phyloP scores from a whole-genome alignment of 2,113 vertebrate species.

The Bufo bufo region DNA sequence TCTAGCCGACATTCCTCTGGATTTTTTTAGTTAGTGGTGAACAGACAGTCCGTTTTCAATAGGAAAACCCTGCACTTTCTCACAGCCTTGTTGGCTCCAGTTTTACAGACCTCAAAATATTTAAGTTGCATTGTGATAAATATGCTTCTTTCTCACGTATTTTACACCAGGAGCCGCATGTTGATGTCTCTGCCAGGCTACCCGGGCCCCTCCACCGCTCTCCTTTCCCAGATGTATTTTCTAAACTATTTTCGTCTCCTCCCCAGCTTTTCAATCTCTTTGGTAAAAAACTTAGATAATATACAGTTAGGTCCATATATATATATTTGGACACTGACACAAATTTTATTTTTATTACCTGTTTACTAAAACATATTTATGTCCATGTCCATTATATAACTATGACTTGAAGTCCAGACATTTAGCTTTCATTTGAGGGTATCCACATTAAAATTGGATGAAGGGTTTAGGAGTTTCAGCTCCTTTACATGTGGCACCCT shows the following conservation, averaged over 20 bases:
- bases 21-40: background rate
- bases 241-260: constrained; percentile 8
- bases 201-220: background rate
- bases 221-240: background rate
- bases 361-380: too few species aligned
- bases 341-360: too few species aligned
- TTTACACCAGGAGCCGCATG: background rate
- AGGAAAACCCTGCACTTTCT: constrained; percentile 24
- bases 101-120: constrained; percentile 5
- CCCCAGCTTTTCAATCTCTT: too few species aligned
- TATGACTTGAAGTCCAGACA: too few species aligned
- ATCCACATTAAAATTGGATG: too few species aligned
- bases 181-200: constrained; percentile 3
- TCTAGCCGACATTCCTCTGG: background rate
- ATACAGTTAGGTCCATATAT: too few species aligned
- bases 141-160: background rate
- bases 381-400: too few species aligned
- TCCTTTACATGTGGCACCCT: too few species aligned
- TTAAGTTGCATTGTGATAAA: constrained; percentile 26
- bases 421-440: too few species aligned
- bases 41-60: background rate
- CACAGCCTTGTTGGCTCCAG: constrained; percentile 33
- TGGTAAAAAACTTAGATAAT: background rate
- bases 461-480: too few species aligned
- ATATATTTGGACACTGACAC: too few species aligned